phyloP scores from a whole-genome alignment of 30 jellyfish, hydroid and myxozoan genomes.

The Hydra vulgaris region DNA sequence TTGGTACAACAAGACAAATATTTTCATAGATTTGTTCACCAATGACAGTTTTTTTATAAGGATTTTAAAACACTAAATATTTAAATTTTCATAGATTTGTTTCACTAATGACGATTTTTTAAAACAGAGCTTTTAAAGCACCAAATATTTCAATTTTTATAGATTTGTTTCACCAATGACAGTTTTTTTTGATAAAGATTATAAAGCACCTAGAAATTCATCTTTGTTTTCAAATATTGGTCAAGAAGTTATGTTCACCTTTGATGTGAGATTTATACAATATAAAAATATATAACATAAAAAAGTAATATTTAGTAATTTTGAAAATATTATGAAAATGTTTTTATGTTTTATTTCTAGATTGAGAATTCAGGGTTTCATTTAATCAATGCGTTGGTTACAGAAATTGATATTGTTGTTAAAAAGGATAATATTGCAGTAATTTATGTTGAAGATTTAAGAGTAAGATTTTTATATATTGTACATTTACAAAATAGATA shows the following conservation, averaged over 20 bases:
- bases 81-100: too few species aligned
- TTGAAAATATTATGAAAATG: background rate
- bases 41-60: too few species aligned
- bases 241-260: background rate
- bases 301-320: too few species aligned
- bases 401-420: slow-evolving; percentile 12
- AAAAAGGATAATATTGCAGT: background rate
- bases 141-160: too few species aligned
- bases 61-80: too few species aligned
- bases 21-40: too few species aligned
- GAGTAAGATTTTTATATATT: slow-evolving; percentile 1
- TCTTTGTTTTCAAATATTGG: background rate
- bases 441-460: slow-evolving; percentile 11
- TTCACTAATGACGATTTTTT: too few species aligned
- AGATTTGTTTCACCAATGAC: background rate
- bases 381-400: background rate
- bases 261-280: background rate
- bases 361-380: slow-evolving; percentile 19
- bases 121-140: too few species aligned
- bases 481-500: background rate
- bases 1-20: too few species aligned
- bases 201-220: background rate
- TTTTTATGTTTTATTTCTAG: background rate
- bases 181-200: background rate
- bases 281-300: too few species aligned